phyloP scores from a whole-genome alignment of 2,797 vertebrate species.

The Eulemur albifrons region DNA sequence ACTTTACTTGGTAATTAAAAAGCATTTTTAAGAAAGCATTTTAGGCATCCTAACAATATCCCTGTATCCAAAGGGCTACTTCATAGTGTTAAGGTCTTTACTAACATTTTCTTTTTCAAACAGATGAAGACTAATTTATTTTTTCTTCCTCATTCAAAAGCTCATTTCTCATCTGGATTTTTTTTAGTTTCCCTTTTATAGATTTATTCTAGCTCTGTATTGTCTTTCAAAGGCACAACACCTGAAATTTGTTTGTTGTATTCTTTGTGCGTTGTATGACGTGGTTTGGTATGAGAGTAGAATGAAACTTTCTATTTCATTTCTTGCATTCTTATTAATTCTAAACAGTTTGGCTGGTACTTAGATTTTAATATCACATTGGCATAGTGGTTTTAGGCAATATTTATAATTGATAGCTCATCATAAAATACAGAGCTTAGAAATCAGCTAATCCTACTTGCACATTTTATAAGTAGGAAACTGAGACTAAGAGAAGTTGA shows the following conservation, averaged over 20 bases:
- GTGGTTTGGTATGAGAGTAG: background rate
- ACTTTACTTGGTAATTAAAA: background rate
- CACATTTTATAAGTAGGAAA: slow-evolving; percentile 5
- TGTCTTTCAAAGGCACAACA: background rate
- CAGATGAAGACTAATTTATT: background rate
- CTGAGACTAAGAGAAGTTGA: background rate
- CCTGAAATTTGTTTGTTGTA: background rate
- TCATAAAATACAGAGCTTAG: background rate
- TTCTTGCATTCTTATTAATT: background rate
- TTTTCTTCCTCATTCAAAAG: slow-evolving; percentile 30
- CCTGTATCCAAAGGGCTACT: background rate
- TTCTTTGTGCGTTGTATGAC: background rate
- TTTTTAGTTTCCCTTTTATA: background rate
- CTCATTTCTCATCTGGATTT: background rate
- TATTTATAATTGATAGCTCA: background rate
- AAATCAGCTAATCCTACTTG: background rate
- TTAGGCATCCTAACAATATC: background rate
- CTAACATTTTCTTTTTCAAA: background rate
- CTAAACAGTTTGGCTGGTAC: background rate
- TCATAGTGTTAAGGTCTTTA: background rate
- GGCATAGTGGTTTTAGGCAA: background rate
- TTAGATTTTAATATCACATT: slow-evolving; percentile 31
- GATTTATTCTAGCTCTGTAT: background rate
- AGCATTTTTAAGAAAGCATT: background rate
- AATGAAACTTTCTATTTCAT: background rate